Base-by-base conservation (phyloP, 2,888 invertebrate genomes). In the Sarcophaga rosellei region DNA sequence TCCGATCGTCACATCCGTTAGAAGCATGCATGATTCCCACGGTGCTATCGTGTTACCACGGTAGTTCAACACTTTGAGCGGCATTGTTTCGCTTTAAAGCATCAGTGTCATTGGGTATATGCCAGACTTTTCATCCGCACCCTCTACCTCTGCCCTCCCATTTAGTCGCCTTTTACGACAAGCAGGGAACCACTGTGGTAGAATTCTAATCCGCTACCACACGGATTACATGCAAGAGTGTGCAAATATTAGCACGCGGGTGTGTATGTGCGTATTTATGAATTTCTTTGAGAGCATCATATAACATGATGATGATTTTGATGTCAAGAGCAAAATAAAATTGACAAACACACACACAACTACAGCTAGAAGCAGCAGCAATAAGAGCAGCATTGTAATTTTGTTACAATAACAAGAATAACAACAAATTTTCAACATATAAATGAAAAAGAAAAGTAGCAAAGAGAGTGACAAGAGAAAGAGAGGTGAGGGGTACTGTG, bases 301-400 rank as follows among this genome's bases (percentile, higher is more conserved):
- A 70, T 77, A 80, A 81, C 61, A 85, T 81, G 59, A 74, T 74
- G 59, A 74, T 74, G 72, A 81, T 81, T 77, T 74, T 70, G 65
- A 75, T 70, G 83, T 65, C 47, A 73, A 63, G 66, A 74, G 25
- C 72, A 72, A 72, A 68, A 53, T 15, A 17, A 47, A n/a, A 25
- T 53, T 59, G 3, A 53, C 17, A 23, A 23, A 62, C 3, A 35
- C 20, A 25, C 15, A 63, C 11, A 44, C 47, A 45, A 47, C 3
- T 23, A 6, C 8, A 62, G n/a, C n/a, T 35, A 10, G 0, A 10
- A n/a, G n/a, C n/a, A n/a, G 35, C 10, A 35, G 35, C 35, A 79
- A 47, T 5, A 69, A 23, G 57, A 44, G 11, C 15, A 47, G 2
- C n/a, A 57, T 57, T 57, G 6, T n/a, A 57, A 57, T 57, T 57